Conservation (phyloP, 2,888 invertebrate genomes). For the Lepeophtheirus nordmannii region DNA sequence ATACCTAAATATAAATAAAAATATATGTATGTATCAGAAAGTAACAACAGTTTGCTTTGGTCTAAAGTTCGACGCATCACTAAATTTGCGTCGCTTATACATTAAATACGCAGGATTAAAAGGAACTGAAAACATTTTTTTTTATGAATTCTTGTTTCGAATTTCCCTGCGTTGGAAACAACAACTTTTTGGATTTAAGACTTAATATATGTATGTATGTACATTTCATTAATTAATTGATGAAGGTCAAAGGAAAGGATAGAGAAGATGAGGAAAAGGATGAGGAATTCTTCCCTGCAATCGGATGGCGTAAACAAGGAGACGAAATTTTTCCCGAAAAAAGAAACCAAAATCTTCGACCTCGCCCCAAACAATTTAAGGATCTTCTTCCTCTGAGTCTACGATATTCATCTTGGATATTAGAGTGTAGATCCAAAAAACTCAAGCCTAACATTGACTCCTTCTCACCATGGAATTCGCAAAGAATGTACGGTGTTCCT, state of each 20-base stretch:
- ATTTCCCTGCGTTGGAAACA: too few relatives aligned
- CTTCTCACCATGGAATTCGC: constrained; percentile 49
- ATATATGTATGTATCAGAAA: too few relatives aligned
- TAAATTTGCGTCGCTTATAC: too few relatives aligned
- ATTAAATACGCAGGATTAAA: too few relatives aligned
- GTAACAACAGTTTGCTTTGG: too few relatives aligned
- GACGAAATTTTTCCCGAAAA: constrained; percentile 51
- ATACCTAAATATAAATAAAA: too few relatives aligned
- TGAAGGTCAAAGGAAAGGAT: not conserved
- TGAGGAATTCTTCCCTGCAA: not conserved
- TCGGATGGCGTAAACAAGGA: not conserved
- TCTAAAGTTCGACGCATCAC: too few relatives aligned
- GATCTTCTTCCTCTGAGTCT: constrained; percentile 52
- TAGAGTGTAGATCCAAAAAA: constrained; percentile 46
- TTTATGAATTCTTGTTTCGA: too few relatives aligned
- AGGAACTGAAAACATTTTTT: too few relatives aligned
- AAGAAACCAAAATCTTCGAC: constrained; percentile 49
- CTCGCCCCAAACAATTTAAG: constrained; percentile 51
- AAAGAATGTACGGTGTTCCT: constrained; percentile 73
- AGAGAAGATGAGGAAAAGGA: not conserved
- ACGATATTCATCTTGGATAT: constrained; percentile 57
- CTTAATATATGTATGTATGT: too few relatives aligned
- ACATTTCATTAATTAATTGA: too few relatives aligned
- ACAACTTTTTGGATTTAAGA: too few relatives aligned
- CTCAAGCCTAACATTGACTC: constrained; percentile 61